These are phyloP conservation scores for Thera britannica DNA, from an alignment of 2,888 invertebrate species.

Conservation along the genomic window DNA sequence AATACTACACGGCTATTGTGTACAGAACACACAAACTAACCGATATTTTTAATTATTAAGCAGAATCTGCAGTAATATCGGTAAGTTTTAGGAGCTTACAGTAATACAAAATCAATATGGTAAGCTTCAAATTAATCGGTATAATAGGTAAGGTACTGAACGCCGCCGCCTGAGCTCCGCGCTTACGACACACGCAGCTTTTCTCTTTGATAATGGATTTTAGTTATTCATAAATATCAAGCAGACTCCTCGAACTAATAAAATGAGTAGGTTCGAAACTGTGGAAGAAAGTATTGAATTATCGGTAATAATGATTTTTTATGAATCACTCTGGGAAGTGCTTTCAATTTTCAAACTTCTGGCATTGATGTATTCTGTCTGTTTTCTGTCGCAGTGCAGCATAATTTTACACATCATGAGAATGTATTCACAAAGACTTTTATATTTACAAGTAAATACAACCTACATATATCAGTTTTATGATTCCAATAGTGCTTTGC, in stretches of 20 bases:
- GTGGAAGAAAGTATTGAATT: slow-evolving; percentile 16
- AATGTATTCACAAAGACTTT: too few species aligned
- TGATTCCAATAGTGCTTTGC: too few species aligned
- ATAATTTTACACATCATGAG: too few species aligned
- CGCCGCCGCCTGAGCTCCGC: slow-evolving; percentile 57
- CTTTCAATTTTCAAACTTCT: too few species aligned
- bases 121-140: slow-evolving; percentile 77
- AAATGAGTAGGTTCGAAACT: slow-evolving; percentile 20
- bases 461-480: too few species aligned
- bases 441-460: too few species aligned
- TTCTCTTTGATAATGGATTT: slow-evolving; percentile 53
- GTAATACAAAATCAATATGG: slow-evolving; percentile 81
- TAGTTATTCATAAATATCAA: slow-evolving; percentile 55
- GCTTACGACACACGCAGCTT: slow-evolving; percentile 48
- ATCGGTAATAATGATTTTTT: background rate
- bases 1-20: background rate
- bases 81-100: slow-evolving; percentile 66
- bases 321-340: too few species aligned
- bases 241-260: slow-evolving; percentile 22
- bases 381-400: too few species aligned
- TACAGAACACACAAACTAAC: background rate
- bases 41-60: slow-evolving; percentile 62
- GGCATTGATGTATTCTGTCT: too few species aligned
- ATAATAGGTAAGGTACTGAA: slow-evolving; percentile 43
- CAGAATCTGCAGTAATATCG: slow-evolving; percentile 63